Evolutionary conservation across 2,797 vertebrate genomes (phyloP), one percentile per base, ranked within the genome.

Genomic region (Sebastes taczanowskii): DNA sequence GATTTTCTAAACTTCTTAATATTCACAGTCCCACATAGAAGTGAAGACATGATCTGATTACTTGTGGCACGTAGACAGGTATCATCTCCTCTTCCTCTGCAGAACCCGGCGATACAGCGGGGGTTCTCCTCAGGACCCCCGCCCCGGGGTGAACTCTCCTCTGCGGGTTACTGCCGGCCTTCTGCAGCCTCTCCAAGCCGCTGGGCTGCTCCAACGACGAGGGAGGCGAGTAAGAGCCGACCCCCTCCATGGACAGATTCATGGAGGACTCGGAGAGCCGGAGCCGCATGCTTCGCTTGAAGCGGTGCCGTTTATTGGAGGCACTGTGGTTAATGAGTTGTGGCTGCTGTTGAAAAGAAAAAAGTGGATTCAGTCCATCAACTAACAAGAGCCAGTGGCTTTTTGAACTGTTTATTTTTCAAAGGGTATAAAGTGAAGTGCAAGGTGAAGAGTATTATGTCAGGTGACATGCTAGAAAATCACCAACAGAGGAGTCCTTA

Each of bases 211-310:
- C 92, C 61, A 72, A 2, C 25, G 89, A 93, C 0, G 79, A 76
- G 1, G 95, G 91, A 0, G 92, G 92, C 0, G 95, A 94, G 70
- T 7, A 97, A 1, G 97, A 96, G 32, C 94, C 88, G 0, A 95
- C 84, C 0, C 96, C 97, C 0, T 97, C 95, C 0, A 95, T 86
- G 4, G 97, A 97, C 81, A 98, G 90, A 9, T 96, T 97, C 88
- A 97, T 96, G 63, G 97, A 97, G 64, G 96, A 95, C 92, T 98
- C 97, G 14, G 97, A 98, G 72, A 98, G 96, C 0, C 97, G 95
- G 13, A 98, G 96, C 66, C 97, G 95, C 89, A 97, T 93, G 91
- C 97, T 97, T 86, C 95, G 96, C 79, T 97, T 97, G 91, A 97
- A 98, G 71, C 96, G 95, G 88, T 96, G 95, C 9, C 97, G 95